These are phyloP conservation scores for Halcyon badia DNA, from an alignment of 2,797 vertebrate species.

Conservation along the genomic window DNA sequence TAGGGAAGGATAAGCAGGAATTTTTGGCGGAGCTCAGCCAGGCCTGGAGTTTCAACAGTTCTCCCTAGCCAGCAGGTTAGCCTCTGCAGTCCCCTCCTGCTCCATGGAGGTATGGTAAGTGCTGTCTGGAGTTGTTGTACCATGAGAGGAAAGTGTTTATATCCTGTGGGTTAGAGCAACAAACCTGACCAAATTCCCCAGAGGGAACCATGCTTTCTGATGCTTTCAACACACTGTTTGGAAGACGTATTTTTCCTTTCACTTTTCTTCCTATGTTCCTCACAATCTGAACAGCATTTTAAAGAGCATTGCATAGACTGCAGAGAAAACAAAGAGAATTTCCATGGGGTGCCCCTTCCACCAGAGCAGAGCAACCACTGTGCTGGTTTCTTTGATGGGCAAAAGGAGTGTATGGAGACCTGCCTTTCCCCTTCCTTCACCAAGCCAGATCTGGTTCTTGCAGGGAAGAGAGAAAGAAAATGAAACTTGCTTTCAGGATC, in stretches of 20 bases:
- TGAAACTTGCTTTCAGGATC: neutral
- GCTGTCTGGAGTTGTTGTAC: neutral
- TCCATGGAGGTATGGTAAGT: rapidly evolving
- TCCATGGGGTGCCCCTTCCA: neutral
- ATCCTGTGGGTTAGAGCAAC: neutral
- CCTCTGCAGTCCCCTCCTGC: neutral
- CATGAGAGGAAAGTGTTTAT: neutral
- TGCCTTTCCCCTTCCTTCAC: neutral
- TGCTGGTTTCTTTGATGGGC: neutral
- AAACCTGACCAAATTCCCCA: neutral
- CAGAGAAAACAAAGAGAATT: neutral
- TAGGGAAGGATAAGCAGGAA: neutral
- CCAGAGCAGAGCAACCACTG: neutral
- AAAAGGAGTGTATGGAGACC: neutral
- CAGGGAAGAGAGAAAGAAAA: neutral
- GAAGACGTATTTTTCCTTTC: neutral
- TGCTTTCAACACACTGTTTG: neutral
- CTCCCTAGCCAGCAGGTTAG: neutral
- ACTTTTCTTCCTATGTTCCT: neutral
- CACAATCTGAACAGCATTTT: neutral
- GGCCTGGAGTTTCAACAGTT: neutral
- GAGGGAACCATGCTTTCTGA: neutral
- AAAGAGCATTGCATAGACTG: neutral
- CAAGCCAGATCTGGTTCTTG: rapidly evolving
- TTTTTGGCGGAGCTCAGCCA: neutral